Evolutionary conservation across 2,888 invertebrate genomes (phyloP).

Genomic region (Nasonia oneida): DNA sequence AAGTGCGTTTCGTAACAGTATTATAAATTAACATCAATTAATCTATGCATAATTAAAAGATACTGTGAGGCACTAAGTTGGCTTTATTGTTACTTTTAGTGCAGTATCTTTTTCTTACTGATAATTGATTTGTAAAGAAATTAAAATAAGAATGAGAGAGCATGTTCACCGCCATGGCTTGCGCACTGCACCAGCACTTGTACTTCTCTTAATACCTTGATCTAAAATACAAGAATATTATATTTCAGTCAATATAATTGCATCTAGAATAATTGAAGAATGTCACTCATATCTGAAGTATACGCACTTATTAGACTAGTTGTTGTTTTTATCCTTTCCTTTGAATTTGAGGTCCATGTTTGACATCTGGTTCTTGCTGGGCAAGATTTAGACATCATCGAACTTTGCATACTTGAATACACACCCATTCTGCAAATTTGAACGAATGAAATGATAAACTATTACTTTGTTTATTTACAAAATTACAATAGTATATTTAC

Average conservation of each 20-base stretch:
- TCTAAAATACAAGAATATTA: constrained; percentile 66
- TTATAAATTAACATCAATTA: constrained; percentile 46
- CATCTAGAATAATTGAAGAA: constrained; percentile 4
- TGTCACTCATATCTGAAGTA: constrained; percentile 3
- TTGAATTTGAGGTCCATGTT: constrained; percentile 76
- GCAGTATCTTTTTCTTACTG: constrained; percentile 41
- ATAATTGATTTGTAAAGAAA: constrained; percentile 23
- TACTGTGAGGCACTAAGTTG: constrained; percentile 59
- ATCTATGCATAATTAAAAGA: constrained; percentile 40
- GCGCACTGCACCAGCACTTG: constrained; percentile 76
- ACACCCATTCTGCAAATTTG: constrained; percentile 70
- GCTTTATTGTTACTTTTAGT: constrained; percentile 52
- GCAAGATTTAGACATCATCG: constrained; percentile 68
- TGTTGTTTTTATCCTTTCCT: constrained; percentile 72
- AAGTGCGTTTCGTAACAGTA: constrained; percentile 35
- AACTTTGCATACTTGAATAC: constrained; percentile 65
- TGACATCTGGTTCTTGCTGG: constrained; percentile 75
- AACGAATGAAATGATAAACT: constrained; percentile 30
- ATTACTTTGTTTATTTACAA: neutral
- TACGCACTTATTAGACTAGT: constrained; percentile 72
- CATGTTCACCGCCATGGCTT: constrained; percentile 76
- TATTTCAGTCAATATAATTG: neutral
- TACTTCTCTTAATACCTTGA: constrained; percentile 76
- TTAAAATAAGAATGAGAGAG: constrained; percentile 31
- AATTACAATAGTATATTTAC: constrained; percentile 41